phyloP scores from a whole-genome alignment of 2,113 vertebrate species.

The Callipepla californica region DNA sequence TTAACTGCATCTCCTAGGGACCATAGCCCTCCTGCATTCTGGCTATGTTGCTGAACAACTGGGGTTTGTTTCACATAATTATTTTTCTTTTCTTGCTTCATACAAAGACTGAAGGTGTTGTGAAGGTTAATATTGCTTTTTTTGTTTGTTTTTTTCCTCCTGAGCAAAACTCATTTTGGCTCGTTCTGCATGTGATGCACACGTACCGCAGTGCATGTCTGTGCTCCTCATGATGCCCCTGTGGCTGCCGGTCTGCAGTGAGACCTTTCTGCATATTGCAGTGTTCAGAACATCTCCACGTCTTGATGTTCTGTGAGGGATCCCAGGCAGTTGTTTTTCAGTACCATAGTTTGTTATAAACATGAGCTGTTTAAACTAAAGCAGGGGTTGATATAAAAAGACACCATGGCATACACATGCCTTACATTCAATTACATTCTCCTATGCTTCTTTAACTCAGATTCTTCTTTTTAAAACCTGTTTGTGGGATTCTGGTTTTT shows the following conservation, averaged over 20 bases:
- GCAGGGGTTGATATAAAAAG: too few species aligned
- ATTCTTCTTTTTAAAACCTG: not conserved
- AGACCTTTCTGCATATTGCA: not conserved
- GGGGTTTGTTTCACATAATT: not conserved
- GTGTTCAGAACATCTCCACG: not conserved
- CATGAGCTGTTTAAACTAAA: too few species aligned
- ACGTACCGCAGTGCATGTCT: fast-evolving
- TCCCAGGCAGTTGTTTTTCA: not conserved
- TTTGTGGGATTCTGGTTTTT: not conserved
- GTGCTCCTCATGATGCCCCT: not conserved
- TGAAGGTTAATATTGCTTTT: not conserved
- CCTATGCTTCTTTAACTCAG: not conserved
- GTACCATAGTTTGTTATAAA: not conserved
- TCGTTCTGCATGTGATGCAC: fast-evolving
- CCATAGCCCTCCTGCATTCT: not conserved
- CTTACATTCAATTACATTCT: not conserved
- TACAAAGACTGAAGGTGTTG: not conserved
- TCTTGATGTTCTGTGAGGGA: not conserved
- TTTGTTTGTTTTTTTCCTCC: fast-evolving
- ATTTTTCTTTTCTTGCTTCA: not conserved
- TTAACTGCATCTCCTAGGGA: not conserved
- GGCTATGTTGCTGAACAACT: not conserved
- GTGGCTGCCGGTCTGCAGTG: fast-evolving
- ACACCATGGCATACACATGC: fast-evolving
- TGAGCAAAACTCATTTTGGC: fast-evolving